Base-by-base conservation (phyloP, 2,113 vertebrate genomes). In the Dicentrarchus labrax region DNA sequence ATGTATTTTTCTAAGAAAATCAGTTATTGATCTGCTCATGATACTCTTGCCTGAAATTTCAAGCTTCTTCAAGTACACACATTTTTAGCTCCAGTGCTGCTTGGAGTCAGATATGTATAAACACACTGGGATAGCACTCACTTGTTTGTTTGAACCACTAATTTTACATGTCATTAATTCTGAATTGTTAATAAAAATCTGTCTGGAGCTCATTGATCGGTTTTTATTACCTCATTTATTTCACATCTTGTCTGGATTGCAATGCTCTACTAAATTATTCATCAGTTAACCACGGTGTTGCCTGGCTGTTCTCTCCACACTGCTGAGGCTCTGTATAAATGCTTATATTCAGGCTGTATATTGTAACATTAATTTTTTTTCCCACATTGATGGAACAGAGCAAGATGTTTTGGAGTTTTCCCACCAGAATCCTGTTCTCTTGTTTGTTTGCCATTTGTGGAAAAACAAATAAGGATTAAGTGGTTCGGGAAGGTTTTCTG, bases 191-290 rank as follows among this genome's bases (percentile, higher is more conserved):
- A 85, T 85, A 72, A 75, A 80, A 73, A 83, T 68, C 47, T 0
- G 12, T 54, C 16, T 2, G 43, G 57, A 70, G 70, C 22, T 83
- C 80, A 85, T 79, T 72, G 80, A 90, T 78, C 64, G 16, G 0
- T 76, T 78, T 72, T 83, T 76, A 84, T 85, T 74, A 81, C 67
- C 59, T 48, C 21, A 61, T 76, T 76, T 75, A 73, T 88, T 81
- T 86, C 57, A 73, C 45, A 57, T 82, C 62, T 76, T 65, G 38
- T 80, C 65, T 84, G 62, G 65, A 82, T 78, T 83, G 57, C 65
- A 78, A 38, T 72, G 66, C 53, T 72, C 74, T 71, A 5, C 59
- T 92, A 72, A 86, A 87, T 84, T 78, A 91, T 89, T 89, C 74
- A 91, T 75, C 53, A 71, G 78, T 80, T 78, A 67, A 74, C 54